Base-by-base conservation (phyloP, 2,113 vertebrate species). In the Panurus biarmicus region DNA sequence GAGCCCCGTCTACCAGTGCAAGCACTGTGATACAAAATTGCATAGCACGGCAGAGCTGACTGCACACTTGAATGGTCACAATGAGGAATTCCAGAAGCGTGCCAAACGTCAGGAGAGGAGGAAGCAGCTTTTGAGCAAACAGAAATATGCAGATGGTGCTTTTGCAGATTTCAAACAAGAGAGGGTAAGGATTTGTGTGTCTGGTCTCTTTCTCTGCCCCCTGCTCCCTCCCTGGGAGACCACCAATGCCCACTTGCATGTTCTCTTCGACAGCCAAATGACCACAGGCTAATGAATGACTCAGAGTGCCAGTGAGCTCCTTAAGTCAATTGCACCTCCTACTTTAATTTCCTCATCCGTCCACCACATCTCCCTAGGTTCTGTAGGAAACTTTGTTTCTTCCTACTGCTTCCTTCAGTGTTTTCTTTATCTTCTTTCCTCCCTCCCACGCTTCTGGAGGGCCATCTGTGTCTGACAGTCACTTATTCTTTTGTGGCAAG, bases 61-160 rank as follows among this genome's bases (percentile, higher is more conserved):
- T 12, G 75, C 97, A n/a, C 99, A 99, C 97, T 98, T 99, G 91
- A 98, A 97, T 87, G 94, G 98, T 90, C 99, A 99, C 98, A 99
- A 98, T 23, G 99, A 99, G 87, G 99, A 99, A 95, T 99, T 99
- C 97, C 98, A 99, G 98, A 99, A 99, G 97, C 98, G 98, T 97
- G 98, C 98, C 93, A 98, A 98, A 97, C 98, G 98, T 93, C 98
- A 98, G 91, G 99, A 99, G 95, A 98, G 98, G 88, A 98, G 98
- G 96, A 98, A 98, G 89, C 98, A 99, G 98, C 98, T 99, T 96
- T 97, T 98, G 95, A 98, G 97, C 98, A 99, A 98, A 97, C 98
- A 99, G 95, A 99, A 98, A 97, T 96, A 98, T 74, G 96, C 97
- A 97, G 98, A 98, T 89, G 86, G 97, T 96, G 98, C 98, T 94